A percentile compares a stretch with the other conserved stretches of the same genome.
Conservation (phyloP, 2,888 invertebrate genomes). For the Strigamia maritima region DNA sequence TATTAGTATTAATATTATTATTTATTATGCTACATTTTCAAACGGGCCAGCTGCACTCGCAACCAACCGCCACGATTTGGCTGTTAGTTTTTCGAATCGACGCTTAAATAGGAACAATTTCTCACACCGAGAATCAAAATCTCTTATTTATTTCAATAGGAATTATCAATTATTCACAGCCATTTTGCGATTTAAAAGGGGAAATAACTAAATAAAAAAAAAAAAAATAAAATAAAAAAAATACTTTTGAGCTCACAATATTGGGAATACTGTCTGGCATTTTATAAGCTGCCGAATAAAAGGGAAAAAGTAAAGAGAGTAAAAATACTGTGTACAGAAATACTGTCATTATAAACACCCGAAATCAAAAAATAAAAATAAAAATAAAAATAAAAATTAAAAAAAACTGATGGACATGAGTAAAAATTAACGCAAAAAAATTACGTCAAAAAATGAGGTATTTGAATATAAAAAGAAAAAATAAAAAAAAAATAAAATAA, state of each 20-base stretch:
- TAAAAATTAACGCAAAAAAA: neutral
- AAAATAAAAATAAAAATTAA: neutral
- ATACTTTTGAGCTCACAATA: neutral
- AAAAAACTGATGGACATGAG: neutral
- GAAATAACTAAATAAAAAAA: neutral
- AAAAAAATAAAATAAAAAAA: neutral
- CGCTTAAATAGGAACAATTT: slow-evolving; percentile 12
- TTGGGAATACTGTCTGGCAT: slow-evolving; percentile 19
- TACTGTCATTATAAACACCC: neutral
- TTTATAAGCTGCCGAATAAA: neutral
- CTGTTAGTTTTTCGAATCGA: neutral
- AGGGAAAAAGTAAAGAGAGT: neutral
- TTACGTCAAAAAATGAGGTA: slow-evolving; percentile 38
- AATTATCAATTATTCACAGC: slow-evolving; percentile 23
- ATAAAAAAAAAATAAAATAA: neutral
- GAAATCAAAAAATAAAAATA: too few species aligned
- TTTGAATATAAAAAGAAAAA: neutral
- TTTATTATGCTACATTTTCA: neutral
- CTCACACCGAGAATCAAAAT: neutral
- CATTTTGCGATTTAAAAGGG: neutral
- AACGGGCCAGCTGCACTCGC: neutral
- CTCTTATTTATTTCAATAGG: neutral
- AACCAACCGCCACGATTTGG: neutral
- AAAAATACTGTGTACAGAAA: slow-evolving; percentile 12
- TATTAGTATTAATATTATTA: neutral